phyloP scores from a whole-genome alignment of 2,888 invertebrate species.

The Limnephilus marmoratus region DNA sequence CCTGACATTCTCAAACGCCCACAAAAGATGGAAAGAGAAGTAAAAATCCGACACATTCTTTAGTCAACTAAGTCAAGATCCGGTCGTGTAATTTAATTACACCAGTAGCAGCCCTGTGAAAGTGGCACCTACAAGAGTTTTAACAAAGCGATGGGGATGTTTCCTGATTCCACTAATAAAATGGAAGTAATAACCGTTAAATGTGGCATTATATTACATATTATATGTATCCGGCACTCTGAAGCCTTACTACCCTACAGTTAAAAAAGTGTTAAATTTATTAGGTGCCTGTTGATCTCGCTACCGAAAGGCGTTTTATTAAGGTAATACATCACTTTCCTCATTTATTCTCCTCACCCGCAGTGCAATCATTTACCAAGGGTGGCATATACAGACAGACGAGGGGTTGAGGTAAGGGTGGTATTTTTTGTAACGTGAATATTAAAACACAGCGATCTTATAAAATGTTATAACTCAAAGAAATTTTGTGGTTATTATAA shows the following conservation, averaged over 20 bases:
- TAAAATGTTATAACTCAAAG: too few species aligned
- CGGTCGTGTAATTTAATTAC: too few species aligned
- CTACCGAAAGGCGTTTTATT: background rate
- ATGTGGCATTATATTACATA: too few species aligned
- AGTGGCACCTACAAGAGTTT: too few species aligned
- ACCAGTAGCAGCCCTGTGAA: too few species aligned
- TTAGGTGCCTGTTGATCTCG: conserved; percentile 2
- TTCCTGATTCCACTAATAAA: background rate
- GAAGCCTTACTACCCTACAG: background rate
- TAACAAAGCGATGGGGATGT: background rate
- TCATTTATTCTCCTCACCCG: background rate
- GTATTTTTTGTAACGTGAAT: background rate
- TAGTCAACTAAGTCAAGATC: too few species aligned
- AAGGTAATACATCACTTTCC: background rate
- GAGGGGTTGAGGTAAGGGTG: background rate
- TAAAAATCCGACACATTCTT: too few species aligned
- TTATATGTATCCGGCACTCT: background rate
- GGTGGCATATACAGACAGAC: background rate
- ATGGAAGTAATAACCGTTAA: background rate
- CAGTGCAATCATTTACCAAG: background rate
- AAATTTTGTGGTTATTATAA: too few species aligned
- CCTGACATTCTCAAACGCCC: too few species aligned
- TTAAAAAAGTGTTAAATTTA: background rate
- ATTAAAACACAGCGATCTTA: background rate
- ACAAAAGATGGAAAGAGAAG: too few species aligned